phyloP scores from a whole-genome alignment of 2,113 vertebrate species.

The Ammospiza caudacuta region DNA sequence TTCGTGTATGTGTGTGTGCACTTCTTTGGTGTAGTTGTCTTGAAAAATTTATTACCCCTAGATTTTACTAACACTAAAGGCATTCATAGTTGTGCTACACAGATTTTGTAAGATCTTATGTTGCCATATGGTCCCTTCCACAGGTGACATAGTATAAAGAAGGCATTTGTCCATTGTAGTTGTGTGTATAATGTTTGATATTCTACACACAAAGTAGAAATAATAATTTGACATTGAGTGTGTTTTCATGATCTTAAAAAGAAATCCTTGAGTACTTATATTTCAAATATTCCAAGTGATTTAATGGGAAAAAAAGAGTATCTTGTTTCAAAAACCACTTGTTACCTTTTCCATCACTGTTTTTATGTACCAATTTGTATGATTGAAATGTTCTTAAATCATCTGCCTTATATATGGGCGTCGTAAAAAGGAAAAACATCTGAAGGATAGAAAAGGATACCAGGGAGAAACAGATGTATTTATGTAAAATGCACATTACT shows the following conservation, averaged over 20 bases:
- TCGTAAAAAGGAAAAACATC: background rate
- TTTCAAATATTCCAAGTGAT: background rate
- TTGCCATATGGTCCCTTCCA: background rate
- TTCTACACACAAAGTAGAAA: background rate
- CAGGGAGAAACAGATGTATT: background rate
- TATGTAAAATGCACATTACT: background rate
- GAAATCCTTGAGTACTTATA: background rate
- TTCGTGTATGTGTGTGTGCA: background rate
- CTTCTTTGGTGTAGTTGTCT: background rate
- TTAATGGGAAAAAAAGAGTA: background rate
- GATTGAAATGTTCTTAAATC: background rate
- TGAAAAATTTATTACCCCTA: background rate
- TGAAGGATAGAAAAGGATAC: background rate
- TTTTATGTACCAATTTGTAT: background rate
- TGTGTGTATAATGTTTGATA: background rate
- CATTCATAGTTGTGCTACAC: background rate
- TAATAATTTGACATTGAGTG: background rate
- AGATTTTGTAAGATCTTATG: background rate
- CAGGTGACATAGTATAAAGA: background rate
- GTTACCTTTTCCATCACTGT: background rate
- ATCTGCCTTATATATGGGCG: background rate
- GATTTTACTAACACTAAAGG: slow-evolving; percentile 22
- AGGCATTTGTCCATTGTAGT: background rate
- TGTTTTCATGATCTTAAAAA: background rate
- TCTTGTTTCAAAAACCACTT: background rate